phyloP scores from a whole-genome alignment of 2,888 invertebrate genomes.

The Sclerodermus sp. region DNA sequence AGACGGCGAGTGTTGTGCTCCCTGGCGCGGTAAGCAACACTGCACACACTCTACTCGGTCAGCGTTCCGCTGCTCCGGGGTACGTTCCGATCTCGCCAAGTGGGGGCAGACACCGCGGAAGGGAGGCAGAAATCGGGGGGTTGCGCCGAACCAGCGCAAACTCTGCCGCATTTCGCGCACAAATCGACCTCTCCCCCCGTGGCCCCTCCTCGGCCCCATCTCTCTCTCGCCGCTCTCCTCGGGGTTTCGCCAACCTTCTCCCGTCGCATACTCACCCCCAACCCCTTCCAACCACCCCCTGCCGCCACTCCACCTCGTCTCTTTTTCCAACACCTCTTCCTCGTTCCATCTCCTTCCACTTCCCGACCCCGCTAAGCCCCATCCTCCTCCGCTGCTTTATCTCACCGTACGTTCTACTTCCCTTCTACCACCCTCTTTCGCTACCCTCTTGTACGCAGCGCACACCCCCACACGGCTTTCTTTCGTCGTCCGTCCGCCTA shows the following conservation, averaged over 20 bases:
- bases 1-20: conserved; percentile 48
- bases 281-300: too few relatives aligned
- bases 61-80: not conserved
- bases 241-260: too few relatives aligned
- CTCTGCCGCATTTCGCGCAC: conserved; percentile 48
- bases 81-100: not conserved
- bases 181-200: conserved; percentile 39
- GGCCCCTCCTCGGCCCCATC: conserved; percentile 15
- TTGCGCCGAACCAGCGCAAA: conserved; percentile 23
- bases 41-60: conserved; percentile 31
- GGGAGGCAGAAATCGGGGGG: conserved; percentile 1
- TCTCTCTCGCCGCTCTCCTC: too few relatives aligned
- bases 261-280: too few relatives aligned
- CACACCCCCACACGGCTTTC: too few relatives aligned
- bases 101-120: not conserved
- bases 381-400: not conserved
- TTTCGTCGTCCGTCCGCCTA: too few relatives aligned
- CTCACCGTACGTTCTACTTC: not conserved
- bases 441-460: not conserved
- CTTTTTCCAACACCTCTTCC: conserved; percentile 8
- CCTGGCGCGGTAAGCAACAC: conserved; percentile 48
- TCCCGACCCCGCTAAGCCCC: not conserved
- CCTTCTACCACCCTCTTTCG: not conserved
- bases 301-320: too few relatives aligned
- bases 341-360: not conserved